Evolutionary conservation across 1,140 invertebrate species (phyloP), one percentile per base, ranked within the genome.

Genomic region (Cotesia typhae): DNA sequence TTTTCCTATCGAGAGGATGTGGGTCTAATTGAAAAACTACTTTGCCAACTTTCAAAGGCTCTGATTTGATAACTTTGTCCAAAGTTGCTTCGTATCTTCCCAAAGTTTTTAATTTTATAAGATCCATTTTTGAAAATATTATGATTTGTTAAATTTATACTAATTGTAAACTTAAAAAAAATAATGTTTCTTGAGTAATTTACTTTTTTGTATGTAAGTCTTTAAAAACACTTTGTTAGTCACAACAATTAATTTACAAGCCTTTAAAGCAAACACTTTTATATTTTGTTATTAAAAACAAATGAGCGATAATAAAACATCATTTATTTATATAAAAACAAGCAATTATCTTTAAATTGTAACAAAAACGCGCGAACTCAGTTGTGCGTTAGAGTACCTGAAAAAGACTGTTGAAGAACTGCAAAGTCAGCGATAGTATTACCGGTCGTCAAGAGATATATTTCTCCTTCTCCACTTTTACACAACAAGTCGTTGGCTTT

Each of bases 1-100:
- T 80, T 7, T 66, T 60, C 0, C 80, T 80, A 1, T 74, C 78
- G 0, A 77, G 2, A 0, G 79, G 77, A 0, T 70, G 57, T 1
- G 79, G 67, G 2, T 87, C 81, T 4, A 80, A 74, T 3, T 41
- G 47, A 6, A 86, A 75, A 4, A 74, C 37, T 9, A 66, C 52
- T 0, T 70, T 47, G 5, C 82, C 82, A 0, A 84, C 72, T 67
- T 68, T 79, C 0, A 86, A 6, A 0, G 68, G 64, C 0, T 76
- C 66, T 0, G 52, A 28, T 1, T 60, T 53, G 12, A 70, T 68
- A 10, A 52, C 53, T 38, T 67, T 70, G 41, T 65, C 36, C 53
- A 67, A 36, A 7, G 35, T 67, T 51, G n/a, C 9, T 51, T 67
- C 66, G 20, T 28, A 47, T 28, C 20, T 53, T 4, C 71, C 66